Base-by-base conservation (phyloP, 92 coral and sea anemone species). In the Muricea muricata region DNA sequence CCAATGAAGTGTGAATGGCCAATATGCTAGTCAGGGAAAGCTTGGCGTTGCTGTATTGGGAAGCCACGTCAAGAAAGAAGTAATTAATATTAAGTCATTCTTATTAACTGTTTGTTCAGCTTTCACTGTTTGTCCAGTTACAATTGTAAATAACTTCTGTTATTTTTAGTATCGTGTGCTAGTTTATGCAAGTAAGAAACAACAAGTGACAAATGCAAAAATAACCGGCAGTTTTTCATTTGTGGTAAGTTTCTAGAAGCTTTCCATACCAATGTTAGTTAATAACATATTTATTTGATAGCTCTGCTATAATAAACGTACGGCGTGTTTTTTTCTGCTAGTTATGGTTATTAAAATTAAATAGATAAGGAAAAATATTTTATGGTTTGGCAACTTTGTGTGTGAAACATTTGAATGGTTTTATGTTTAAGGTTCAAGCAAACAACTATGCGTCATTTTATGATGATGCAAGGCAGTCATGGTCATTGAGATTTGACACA, bases 401-500 rank as follows among this genome's bases (percentile, higher is more conserved):
- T 37, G 9, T 37, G 4, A 37, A 37, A 9, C 42, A 37, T 4
- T 9, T n/a, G n/a, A n/a, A n/a, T n/a, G n/a, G 5, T 60, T 6
- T 26, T 61, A 79, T 18, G 6, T 68, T 29, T 21, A 15, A 96
- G 99, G 94, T 96, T 34, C 99, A 96, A 83, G 94, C 96, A 26
- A 93, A 82, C 80, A 96, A 96, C 84, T 96, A 96, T 92, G 95
- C 97, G 42, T 93, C 97, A 41, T 96, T 96, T 71, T 96, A 92
- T 83, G 99, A 96, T 89, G 99, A 96, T 82, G 96, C 93, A 42
- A 90, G 97, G 28, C 97, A 92, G 80, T 86, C 94, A 37, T 96
- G 99, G 99, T 96, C 99, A 2, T 72, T 96, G 13, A 90, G 97
- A 65, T 96, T 96, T 91, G 97, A 96, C 65, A 88, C 99, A 32